Conservation (phyloP, 2,888 invertebrate genomes). For the Thera obeliscata region DNA sequence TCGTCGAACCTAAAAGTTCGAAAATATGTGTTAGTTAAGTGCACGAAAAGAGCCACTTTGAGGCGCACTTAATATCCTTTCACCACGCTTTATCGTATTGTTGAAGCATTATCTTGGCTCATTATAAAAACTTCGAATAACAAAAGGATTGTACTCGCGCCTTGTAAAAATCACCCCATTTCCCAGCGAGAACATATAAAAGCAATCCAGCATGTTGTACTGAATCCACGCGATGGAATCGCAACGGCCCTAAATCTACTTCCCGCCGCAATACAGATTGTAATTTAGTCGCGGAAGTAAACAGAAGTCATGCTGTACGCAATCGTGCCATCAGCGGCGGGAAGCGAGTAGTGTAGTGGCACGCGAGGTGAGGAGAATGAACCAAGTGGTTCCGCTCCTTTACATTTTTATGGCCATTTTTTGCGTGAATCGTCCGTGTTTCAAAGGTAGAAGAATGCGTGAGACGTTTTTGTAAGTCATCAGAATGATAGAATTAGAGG, state of each 20-base stretch:
- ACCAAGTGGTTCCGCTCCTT: constrained; percentile 30
- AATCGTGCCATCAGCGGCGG: constrained; percentile 44
- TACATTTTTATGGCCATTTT: constrained; percentile 12
- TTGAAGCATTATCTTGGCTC: too few species aligned
- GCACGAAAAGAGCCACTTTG: too few species aligned
- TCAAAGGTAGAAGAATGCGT: neutral
- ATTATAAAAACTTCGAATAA: too few species aligned
- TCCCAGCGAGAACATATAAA: neutral
- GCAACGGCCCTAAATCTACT: constrained; percentile 54
- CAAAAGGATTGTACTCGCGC: too few species aligned
- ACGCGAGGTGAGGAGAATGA: constrained; percentile 27
- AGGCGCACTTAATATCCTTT: too few species aligned
- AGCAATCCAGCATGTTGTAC: constrained; percentile 15
- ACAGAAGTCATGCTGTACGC: constrained; percentile 65
- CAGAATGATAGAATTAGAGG: too few species aligned
- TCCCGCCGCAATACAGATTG: constrained; percentile 59
- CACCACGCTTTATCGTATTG: too few species aligned
- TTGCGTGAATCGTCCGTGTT: neutral
- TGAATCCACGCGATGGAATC: constrained; percentile 38
- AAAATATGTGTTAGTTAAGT: too few species aligned
- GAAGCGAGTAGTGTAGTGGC: constrained; percentile 38
- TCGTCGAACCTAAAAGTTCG: too few species aligned
- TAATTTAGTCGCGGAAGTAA: constrained; percentile 74
- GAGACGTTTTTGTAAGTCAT: too few species aligned
- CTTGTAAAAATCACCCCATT: neutral